Conservation (phyloP, 1,140 invertebrate genomes). For the Microplitis mediator region DNA sequence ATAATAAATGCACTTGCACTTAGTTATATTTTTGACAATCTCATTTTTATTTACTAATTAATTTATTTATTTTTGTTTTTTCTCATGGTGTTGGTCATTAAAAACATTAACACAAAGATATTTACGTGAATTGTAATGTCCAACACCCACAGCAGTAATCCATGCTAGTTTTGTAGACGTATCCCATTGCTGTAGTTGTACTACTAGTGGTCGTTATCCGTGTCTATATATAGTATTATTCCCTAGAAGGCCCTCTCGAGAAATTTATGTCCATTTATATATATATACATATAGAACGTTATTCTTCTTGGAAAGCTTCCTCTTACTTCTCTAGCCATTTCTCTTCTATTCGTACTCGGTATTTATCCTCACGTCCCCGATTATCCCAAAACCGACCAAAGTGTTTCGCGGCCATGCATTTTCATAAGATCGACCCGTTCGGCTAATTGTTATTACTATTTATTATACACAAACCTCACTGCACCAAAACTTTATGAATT, state of each 20-base stretch:
- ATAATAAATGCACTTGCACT: conserved; percentile 32
- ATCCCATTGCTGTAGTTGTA: neutral
- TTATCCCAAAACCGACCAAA: conserved; percentile 18
- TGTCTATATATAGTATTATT: neutral
- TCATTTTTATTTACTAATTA: too few relatives aligned
- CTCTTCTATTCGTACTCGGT: neutral
- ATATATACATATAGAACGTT: too few relatives aligned
- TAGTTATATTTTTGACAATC: conserved; percentile 30
- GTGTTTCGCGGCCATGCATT: conserved; percentile 46
- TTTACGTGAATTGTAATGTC: conserved; percentile 61
- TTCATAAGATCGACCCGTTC: conserved; percentile 49
- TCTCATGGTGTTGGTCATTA: too few relatives aligned
- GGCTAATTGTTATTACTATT: conserved; percentile 44
- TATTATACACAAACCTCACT: conserved; percentile 29
- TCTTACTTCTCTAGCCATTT: neutral
- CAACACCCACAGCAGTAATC: conserved; percentile 39
- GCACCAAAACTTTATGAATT: neutral
- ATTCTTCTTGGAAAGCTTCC: too few relatives aligned
- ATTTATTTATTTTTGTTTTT: too few relatives aligned
- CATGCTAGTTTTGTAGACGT: conserved; percentile 41
- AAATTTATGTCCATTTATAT: conserved; percentile 13
- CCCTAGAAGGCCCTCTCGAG: neutral
- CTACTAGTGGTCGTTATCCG: neutral
- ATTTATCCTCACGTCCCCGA: neutral
- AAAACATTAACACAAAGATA: conserved; percentile 56